Conservation (phyloP, 1,140 invertebrate species). For the Cepaea nemoralis region DNA sequence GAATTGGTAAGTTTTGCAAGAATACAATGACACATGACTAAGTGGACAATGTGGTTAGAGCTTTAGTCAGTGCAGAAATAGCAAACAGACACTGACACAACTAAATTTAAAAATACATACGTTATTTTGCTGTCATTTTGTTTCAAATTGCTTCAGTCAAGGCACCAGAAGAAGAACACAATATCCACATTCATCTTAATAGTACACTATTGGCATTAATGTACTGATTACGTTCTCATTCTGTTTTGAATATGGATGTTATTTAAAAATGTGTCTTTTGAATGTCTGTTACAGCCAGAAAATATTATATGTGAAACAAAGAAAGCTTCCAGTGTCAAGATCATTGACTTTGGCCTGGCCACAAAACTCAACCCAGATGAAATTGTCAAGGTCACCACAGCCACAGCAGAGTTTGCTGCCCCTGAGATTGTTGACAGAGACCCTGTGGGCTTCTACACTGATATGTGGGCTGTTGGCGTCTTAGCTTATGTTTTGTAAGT, state of each 20-base stretch:
- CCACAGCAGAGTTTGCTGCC: constrained; percentile 99
- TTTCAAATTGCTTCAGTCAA: too few species aligned
- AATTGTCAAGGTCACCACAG: constrained; percentile 95
- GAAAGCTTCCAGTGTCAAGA: constrained; percentile 93
- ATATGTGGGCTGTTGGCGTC: constrained; percentile 99
- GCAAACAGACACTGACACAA: too few species aligned
- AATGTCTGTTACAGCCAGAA: constrained; percentile 83
- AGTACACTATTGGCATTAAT: too few species aligned
- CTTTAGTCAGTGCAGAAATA: too few species aligned
- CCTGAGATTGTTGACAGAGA: constrained; percentile 98
- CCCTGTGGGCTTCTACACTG: constrained; percentile 98
- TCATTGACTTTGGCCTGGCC: constrained; percentile 98
- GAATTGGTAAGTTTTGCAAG: too few species aligned
- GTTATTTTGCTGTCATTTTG: too few species aligned
- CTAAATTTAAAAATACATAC: too few species aligned
- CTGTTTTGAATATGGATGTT: not conserved
- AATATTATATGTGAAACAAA: constrained; percentile 99
- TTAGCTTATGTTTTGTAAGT: constrained; percentile 96
- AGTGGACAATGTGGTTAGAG: too few species aligned
- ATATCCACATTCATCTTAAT: too few species aligned
- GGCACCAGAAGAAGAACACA: too few species aligned
- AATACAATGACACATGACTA: too few species aligned
- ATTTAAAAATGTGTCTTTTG: constrained; percentile 7
- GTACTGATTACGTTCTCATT: too few species aligned
- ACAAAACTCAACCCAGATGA: constrained; percentile 98